These are phyloP conservation scores for Taurulus bubalis DNA, from an alignment of 2,113 vertebrate genomes.

Conservation along the genomic window DNA sequence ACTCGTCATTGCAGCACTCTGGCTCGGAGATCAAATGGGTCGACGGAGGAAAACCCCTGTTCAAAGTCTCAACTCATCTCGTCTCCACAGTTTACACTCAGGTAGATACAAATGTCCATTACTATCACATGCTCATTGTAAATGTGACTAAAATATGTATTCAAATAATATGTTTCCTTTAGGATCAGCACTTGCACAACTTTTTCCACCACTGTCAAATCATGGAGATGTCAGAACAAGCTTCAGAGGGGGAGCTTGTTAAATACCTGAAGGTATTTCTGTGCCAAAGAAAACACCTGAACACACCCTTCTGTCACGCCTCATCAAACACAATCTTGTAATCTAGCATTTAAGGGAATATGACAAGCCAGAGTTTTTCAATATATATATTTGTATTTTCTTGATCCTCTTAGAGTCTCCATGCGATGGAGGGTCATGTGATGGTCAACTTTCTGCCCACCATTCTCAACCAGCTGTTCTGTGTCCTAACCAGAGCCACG, in stretches of 20 bases:
- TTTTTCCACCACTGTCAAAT: conserved; percentile 97
- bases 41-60: conserved; percentile 92
- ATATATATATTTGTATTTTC: neutral
- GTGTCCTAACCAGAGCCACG: conserved; percentile 90
- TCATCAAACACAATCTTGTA: conserved; percentile 14
- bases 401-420: conserved; percentile 86
- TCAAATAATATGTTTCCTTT: conserved; percentile 1
- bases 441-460: conserved; percentile 98
- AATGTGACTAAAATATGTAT: neutral
- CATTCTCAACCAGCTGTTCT: conserved; percentile 95
- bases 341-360: neutral
- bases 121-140: neutral
- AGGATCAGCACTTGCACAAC: conserved; percentile 98
- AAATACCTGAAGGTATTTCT: conserved; percentile 95
- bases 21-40: conserved; percentile 97
- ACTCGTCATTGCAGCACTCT: conserved; percentile 86
- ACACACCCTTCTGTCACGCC: conserved; percentile 5
- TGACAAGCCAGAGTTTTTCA: neutral
- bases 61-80: conserved; percentile 94
- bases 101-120: conserved; percentile 75
- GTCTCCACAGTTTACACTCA: conserved; percentile 97
- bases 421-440: conserved; percentile 95
- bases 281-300: neutral
- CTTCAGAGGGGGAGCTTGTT: conserved; percentile 90
- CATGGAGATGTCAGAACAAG: conserved; percentile 88